Evolutionary conservation across 1,140 invertebrate genomes (phyloP).

Genomic region (Panulirus ornatus): DNA sequence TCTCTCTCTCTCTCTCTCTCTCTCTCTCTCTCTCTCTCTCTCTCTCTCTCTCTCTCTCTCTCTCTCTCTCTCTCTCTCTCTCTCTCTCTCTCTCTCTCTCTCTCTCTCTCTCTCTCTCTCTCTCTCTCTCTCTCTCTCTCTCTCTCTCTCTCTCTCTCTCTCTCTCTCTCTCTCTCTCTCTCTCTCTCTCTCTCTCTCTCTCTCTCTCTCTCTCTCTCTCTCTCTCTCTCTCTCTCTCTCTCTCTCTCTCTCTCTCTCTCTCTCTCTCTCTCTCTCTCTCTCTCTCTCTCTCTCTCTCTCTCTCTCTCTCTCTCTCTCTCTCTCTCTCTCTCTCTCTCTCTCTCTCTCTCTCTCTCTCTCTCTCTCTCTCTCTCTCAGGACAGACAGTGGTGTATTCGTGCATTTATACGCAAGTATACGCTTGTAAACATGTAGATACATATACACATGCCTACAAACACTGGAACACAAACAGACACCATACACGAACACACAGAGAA

Average conservation of each 20-base stretch:
- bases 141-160: neutral
- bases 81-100: no score
- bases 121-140: neutral
- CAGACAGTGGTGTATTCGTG: no score
- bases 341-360: neutral
- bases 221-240: neutral
- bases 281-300: neutral
- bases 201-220: neutral
- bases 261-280: neutral
- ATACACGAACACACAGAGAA: no score
- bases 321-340: neutral
- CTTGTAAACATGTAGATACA: no score
- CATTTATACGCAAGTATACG: no score
- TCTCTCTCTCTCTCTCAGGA: neutral
- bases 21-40: slow-evolving; percentile 44
- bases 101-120: neutral
- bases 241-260: neutral
- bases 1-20: slow-evolving; percentile 30
- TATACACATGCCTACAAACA: no score
- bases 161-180: slow-evolving; percentile 1
- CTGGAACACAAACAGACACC: no score
- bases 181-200: neutral
- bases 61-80: slow-evolving; percentile 15
- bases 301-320: neutral
- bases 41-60: slow-evolving; percentile 21